Conservation (phyloP, 2,888 invertebrate species). For the Ennomos erosarius region DNA sequence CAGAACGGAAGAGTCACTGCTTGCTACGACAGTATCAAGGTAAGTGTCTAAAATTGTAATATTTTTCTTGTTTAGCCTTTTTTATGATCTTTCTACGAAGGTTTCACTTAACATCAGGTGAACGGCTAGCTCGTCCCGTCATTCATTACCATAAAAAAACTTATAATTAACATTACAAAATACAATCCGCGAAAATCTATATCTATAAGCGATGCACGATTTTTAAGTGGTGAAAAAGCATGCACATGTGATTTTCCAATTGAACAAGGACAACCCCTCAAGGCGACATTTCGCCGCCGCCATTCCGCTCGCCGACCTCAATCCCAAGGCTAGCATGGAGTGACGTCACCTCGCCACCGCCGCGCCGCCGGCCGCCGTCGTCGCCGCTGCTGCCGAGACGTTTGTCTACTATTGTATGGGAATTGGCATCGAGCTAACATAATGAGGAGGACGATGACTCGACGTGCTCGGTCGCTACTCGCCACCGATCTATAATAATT, state of each 20-base stretch:
- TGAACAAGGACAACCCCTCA: conserved; percentile 66
- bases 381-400: conserved; percentile 42
- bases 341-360: conserved; percentile 66
- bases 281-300: conserved; percentile 75
- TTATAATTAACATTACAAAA: not conserved
- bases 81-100: too few relatives aligned
- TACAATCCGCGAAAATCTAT: conserved; percentile 19
- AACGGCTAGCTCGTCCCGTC: too few relatives aligned
- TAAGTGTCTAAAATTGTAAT: conserved; percentile 76
- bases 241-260: conserved; percentile 59
- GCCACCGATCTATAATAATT: conserved; percentile 24
- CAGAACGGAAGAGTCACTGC: conserved; percentile 99
- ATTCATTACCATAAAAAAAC: too few relatives aligned
- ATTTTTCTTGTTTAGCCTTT: not conserved
- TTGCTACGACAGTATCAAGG: conserved; percentile 99
- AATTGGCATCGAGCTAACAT: conserved; percentile 73
- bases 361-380: conserved; percentile 52
- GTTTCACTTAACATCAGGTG: too few relatives aligned
- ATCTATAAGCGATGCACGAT: too few relatives aligned
- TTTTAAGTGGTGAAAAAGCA: conserved; percentile 46
- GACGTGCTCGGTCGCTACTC: conserved; percentile 44
- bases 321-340: conserved; percentile 76
- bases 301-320: conserved; percentile 78
- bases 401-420: conserved; percentile 72
- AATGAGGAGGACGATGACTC: conserved; percentile 74